These are phyloP conservation scores for Montipora foliosa DNA, from an alignment of 64 coral and sea anemone genomes.

Conservation along the genomic window DNA sequence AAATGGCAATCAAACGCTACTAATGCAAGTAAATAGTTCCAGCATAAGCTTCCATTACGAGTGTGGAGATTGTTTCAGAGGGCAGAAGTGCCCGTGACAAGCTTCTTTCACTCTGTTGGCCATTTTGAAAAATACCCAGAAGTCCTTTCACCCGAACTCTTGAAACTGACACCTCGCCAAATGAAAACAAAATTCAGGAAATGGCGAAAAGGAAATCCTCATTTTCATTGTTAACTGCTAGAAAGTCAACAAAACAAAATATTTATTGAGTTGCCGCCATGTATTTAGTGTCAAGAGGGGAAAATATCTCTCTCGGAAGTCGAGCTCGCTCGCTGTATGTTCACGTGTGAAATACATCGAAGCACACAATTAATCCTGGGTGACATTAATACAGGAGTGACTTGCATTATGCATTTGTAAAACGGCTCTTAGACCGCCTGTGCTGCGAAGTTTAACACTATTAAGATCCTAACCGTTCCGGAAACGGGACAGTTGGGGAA, in stretches of 20 bases:
- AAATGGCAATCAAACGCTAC: neutral
- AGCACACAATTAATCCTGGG: no score
- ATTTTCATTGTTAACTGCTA: neutral
- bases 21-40: no score
- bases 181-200: neutral
- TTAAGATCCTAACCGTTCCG: neutral
- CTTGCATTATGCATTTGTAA: neutral
- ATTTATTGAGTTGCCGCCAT: neutral
- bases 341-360: no score
- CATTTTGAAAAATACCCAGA: slow-evolving; percentile 50
- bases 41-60: no score
- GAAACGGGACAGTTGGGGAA: neutral
- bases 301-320: neutral
- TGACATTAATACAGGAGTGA: neutral
- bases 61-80: no score
- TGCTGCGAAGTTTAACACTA: neutral
- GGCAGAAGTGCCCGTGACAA: neutral
- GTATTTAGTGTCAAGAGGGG: neutral
- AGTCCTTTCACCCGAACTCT: neutral
- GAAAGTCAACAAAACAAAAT: neutral
- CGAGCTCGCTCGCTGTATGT: no score
- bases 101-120: neutral
- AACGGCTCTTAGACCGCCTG: neutral
- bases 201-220: neutral
- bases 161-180: neutral